Base-by-base conservation (phyloP, 1,140 invertebrate genomes). In the Notospermus geniculatus region DNA sequence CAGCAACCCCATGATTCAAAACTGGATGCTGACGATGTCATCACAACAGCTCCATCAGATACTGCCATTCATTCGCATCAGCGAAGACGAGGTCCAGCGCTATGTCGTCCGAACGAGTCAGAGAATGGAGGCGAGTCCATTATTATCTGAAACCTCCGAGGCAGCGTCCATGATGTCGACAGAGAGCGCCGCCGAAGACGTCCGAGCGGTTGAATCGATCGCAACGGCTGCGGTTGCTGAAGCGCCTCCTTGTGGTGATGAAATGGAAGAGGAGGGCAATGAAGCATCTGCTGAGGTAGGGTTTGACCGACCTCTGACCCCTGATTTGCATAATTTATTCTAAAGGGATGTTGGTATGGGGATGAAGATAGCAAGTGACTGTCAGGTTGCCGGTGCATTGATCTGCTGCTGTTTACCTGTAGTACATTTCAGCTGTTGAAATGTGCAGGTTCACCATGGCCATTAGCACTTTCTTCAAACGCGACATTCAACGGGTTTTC, bases 1-100 rank as follows among this genome's bases (percentile, higher is more conserved):
- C 13, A 66, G 77, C 36, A 77, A 70, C 62, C 74, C 75, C 27
- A 57, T 71, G 30, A 73, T 76, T 22, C 76, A 76, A 56, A 67
- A 74, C 59, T 77, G 71, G 70, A 75, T 77, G 68, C 58, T 67
- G 2, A 67, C 60, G 36, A 72, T 71, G 46, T 70, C 73, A n/a
- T 61, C 70, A 53, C 68, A 71, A 59, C 75, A 78, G 53, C 57
- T 79, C 0, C 55, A 68, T 36, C 59, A 66, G 22, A 72, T 79
- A 62, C 55, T 70, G 56, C 65, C 65, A n/a, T 62, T 62, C 36
- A 66, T 73, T 45, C 67, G 67, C 30, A 63, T 74, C 15, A 69
- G 62, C 5, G 68, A 69, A 25, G 54, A 67, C 15, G 65, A 78
- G 19, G 62, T 78, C 17, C 56, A 68, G 45, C 54, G 57, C 9